Evolutionary conservation across 2,113 vertebrate species (phyloP), one percentile per base, ranked within the genome.

Genomic region (Hoplias malabaricus): DNA sequence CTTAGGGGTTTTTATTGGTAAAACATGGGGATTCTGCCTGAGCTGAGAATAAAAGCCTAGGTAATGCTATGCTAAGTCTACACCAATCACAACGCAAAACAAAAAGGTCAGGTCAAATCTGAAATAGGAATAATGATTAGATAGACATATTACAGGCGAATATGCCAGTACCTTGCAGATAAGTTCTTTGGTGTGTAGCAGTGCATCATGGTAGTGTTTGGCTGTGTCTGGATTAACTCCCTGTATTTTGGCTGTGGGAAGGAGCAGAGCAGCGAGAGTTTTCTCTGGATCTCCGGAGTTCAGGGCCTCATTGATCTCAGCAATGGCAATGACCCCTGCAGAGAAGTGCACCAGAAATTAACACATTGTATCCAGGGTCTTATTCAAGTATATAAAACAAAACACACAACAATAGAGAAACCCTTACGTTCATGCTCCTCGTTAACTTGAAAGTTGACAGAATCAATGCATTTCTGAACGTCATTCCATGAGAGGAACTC

Each of bases 401-500:
- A 10, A 40, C n/a, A n/a, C n/a, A n/a, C n/a, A n/a, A n/a, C n/a
- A n/a, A n/a, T n/a, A n/a, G n/a, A n/a, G n/a, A 33, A 69, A 77
- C 81, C 93, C 96, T 95, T 93, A 99, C 97, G 90, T 85, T 98
- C 95, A 72, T 96, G 94, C 89, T 99, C 98, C 86, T 99, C 96
- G 19, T 95, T 92, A 87, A 98, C 93, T 82, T 98, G 93, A 72
- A 90, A 16, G 87, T 98, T 99, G 85, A 98, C 93, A 29, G 90
- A 86, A 82, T 99, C 96, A 10, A 99, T 95, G 88, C 92, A 95
- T 82, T 94, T 96, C 86, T 99, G 98, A 83, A 99, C 95, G 89
- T 99, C 96, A 86, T 98, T 99, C 97, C 97, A 98, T 80, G 92
- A 96, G 86, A 99, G 93, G 85, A 94, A 98, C 81, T 95, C 93